These are phyloP conservation scores for Sphaerophoria rueppellii DNA, from an alignment of 2,888 invertebrate genomes.

Conservation along the genomic window DNA sequence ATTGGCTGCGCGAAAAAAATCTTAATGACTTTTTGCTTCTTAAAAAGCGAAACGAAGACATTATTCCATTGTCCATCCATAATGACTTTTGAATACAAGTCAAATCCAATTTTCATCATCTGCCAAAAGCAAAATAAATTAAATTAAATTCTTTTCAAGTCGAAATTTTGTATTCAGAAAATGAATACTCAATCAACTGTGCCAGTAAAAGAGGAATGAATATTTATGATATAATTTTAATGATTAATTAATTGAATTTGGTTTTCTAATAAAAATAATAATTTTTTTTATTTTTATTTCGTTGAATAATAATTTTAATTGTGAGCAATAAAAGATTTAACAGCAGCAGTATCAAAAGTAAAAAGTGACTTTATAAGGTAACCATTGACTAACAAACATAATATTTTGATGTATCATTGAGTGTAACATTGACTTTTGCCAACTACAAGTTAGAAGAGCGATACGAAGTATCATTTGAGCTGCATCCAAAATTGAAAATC, in stretches of 20 bases:
- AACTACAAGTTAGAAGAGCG: no score
- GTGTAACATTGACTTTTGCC: no score
- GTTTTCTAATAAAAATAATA: background rate
- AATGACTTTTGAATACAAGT: background rate
- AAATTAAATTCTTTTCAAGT: slow-evolving; percentile 6
- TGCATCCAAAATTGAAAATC: no score
- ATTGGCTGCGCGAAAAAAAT: no score
- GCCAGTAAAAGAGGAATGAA: slow-evolving; percentile 9
- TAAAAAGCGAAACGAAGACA: slow-evolving; percentile 2
- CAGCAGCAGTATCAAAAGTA: no score
- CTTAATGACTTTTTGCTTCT: background rate
- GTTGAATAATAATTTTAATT: background rate
- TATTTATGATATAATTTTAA: slow-evolving; percentile 21
- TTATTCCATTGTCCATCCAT: background rate
- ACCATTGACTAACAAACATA: no score
- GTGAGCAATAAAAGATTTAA: background rate
- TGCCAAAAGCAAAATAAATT: background rate
- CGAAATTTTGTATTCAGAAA: background rate
- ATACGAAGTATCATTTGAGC: no score
- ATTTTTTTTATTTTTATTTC: slow-evolving; percentile 1
- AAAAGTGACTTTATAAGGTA: no score
- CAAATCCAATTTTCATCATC: slow-evolving; percentile 5
- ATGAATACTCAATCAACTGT: background rate
- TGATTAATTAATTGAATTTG: slow-evolving; percentile 4
- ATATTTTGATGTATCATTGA: no score